These are phyloP conservation scores for Melitaea cinxia DNA, from an alignment of 1,140 invertebrate genomes.

Conservation along the genomic window DNA sequence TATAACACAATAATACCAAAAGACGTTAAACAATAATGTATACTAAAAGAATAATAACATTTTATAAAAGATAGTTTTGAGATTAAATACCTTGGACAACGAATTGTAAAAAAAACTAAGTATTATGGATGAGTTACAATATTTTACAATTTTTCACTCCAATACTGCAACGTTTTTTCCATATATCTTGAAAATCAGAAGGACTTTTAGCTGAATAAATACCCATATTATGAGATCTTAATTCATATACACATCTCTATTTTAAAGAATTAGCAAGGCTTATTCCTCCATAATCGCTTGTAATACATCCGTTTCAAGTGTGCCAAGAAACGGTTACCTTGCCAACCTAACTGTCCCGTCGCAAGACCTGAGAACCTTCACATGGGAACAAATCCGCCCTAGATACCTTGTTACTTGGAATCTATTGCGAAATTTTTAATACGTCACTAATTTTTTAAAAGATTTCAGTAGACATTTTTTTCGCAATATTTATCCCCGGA, in stretches of 20 bases:
- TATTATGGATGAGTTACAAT: too few relatives aligned
- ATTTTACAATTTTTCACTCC: too few relatives aligned
- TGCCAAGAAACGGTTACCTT: conserved; percentile 52
- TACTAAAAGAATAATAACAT: too few relatives aligned
- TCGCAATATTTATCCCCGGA: too few relatives aligned
- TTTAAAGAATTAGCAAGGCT: neutral
- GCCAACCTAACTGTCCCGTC: conserved; percentile 43
- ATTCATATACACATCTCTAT: neutral
- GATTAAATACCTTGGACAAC: too few relatives aligned
- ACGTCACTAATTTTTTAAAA: neutral
- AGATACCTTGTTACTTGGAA: conserved; percentile 39
- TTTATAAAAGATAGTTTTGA: too few relatives aligned
- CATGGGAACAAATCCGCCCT: conserved; percentile 48
- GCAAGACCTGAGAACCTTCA: conserved; percentile 46
- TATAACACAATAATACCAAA: neutral
- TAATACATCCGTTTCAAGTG: conserved; percentile 27
- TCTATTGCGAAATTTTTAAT: neutral
- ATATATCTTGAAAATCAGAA: too few relatives aligned
- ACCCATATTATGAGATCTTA: neutral
- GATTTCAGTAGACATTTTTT: neutral
- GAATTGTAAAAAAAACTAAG: too few relatives aligned
- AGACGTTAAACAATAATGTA: neutral
- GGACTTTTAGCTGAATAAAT: neutral
- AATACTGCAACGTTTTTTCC: too few relatives aligned
- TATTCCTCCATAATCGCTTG: conserved; percentile 8